phyloP scores from a whole-genome alignment of 2,888 invertebrate species.

The Achlya flavicornis region DNA sequence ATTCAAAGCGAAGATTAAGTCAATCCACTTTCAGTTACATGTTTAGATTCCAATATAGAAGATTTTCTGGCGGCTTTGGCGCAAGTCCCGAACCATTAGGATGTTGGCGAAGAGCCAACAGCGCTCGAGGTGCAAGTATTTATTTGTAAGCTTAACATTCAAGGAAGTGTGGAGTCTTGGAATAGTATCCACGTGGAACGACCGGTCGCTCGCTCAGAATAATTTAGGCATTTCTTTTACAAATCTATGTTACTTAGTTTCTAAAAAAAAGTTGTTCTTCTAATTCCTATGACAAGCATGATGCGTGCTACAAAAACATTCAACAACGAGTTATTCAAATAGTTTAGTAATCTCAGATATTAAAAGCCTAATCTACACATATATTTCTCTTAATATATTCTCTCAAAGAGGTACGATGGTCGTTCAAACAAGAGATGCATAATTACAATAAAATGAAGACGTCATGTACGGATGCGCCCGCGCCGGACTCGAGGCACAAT shows the following conservation, averaged over 20 bases:
- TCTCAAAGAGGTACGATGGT: neutral
- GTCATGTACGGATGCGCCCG: constrained; percentile 32
- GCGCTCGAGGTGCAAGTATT: constrained; percentile 71
- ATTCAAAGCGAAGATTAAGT: constrained; percentile 55
- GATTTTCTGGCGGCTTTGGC: constrained; percentile 74
- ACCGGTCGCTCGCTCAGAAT: constrained; percentile 46
- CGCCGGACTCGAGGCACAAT: constrained; percentile 39
- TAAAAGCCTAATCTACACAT: too few species aligned
- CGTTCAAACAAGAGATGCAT: neutral
- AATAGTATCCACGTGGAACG: constrained; percentile 74
- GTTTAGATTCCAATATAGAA: constrained; percentile 72
- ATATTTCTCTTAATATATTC: too few species aligned
- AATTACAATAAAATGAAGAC: constrained; percentile 17
- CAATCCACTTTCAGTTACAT: constrained; percentile 67
- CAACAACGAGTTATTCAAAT: too few species aligned
- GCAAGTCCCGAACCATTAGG: constrained; percentile 75
- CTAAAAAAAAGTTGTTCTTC: neutral
- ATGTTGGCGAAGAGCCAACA: constrained; percentile 71
- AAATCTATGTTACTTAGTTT: neutral
- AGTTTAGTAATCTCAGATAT: too few species aligned
- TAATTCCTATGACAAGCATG: neutral
- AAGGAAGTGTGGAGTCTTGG: constrained; percentile 78
- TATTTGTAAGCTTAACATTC: constrained; percentile 80
- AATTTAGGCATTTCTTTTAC: constrained; percentile 21
- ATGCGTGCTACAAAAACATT: too few species aligned